A percentile compares a stretch with the other conserved stretches of the same genome.
phyloP scores from a whole-genome alignment of 1,140 invertebrate genomes.

The Monomorium pharaonis region DNA sequence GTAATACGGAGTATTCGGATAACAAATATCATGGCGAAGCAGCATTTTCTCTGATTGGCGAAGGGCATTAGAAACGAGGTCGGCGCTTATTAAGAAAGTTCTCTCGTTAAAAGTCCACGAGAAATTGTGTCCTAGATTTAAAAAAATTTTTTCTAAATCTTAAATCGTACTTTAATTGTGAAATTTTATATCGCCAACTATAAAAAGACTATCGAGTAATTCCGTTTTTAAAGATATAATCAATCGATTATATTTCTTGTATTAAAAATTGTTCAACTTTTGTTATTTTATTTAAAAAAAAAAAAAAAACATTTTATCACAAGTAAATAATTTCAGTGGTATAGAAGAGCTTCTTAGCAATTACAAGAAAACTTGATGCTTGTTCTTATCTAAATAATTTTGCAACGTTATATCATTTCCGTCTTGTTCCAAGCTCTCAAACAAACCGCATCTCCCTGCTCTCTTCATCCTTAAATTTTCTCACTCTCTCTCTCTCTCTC shows the following conservation, averaged over 20 bases:
- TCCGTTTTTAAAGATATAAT: neutral
- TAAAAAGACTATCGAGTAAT: neutral
- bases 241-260: neutral
- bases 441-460: neutral
- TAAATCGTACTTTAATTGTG: neutral
- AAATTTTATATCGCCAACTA: neutral
- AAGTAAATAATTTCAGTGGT: neutral
- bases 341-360: neutral
- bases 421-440: neutral
- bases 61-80: neutral
- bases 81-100: slow-evolving; percentile 23
- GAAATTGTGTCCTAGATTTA: neutral
- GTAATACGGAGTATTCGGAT: slow-evolving; percentile 9
- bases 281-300: neutral
- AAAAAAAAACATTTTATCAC: neutral
- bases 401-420: neutral
- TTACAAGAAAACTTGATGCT: slow-evolving; percentile 14
- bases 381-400: slow-evolving; percentile 14
- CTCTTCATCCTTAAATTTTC: neutral
- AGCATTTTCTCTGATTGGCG: slow-evolving; percentile 16
- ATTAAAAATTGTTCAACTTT: neutral
- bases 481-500: neutral
- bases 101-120: neutral
- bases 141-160: neutral
- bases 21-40: neutral